Evolutionary conservation across 2,888 invertebrate genomes (phyloP).

Genomic region (Lycaena phlaeas): DNA sequence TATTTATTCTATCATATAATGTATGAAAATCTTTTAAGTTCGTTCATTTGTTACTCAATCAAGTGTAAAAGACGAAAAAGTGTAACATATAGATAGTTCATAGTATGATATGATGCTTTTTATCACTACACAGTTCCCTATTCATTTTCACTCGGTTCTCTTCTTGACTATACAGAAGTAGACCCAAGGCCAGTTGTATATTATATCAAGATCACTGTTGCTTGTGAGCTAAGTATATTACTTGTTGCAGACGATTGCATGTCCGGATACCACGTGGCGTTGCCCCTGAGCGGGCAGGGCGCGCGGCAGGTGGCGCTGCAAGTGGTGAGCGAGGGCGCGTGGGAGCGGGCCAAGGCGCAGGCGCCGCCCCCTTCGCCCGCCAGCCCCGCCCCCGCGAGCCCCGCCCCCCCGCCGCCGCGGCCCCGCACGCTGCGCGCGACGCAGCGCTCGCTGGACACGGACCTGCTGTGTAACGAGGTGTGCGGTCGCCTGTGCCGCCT

Average conservation of each 20-base stretch:
- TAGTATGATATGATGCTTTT: no score
- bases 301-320: constrained; percentile 78
- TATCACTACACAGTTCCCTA: no score
- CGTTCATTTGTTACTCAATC: no score
- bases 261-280: constrained; percentile 79
- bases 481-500: constrained; percentile 59
- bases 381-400: constrained; percentile 26
- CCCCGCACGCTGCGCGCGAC: constrained; percentile 47
- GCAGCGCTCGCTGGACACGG: constrained; percentile 61
- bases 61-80: no score
- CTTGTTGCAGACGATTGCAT: constrained; percentile 76
- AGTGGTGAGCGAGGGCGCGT: constrained; percentile 69
- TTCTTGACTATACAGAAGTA: no score
- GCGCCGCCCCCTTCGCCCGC: constrained; percentile 12
- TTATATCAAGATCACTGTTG: no score
- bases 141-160: no score
- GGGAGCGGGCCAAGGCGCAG: constrained; percentile 39
- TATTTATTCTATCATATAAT: no score
- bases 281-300: constrained; percentile 81
- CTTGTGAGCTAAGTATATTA: no score
- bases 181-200: no score
- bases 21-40: no score
- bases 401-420: constrained; percentile 13
- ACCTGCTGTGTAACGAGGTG: constrained; percentile 63
- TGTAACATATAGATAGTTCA: no score